These are phyloP conservation scores for Eonycteris spelaea DNA, from an alignment of 2,113 vertebrate genomes.

Conservation along the genomic window DNA sequence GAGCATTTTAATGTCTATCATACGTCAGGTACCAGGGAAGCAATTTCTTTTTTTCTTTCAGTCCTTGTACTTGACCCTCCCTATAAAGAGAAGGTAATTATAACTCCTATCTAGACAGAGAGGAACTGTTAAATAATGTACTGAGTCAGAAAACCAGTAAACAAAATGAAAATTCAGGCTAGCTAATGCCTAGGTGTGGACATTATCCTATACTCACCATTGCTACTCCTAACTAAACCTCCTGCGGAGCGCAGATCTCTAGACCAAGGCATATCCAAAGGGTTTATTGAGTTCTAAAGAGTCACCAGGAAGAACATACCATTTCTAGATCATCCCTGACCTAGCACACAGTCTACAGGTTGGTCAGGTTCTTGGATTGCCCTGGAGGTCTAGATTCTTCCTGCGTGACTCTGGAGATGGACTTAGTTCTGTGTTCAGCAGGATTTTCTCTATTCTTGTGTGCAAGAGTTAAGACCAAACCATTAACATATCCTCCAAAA, in stretches of 20 bases:
- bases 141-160: neutral
- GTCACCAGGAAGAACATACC: neutral
- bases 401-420: neutral
- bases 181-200: neutral
- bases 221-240: neutral
- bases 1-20: neutral
- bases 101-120: neutral
- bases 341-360: neutral
- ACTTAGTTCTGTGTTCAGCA: neutral
- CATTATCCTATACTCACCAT: neutral
- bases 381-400: neutral
- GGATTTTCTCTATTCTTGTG: neutral
- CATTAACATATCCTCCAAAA: neutral
- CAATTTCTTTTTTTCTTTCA: conserved; percentile 8
- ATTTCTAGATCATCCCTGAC: neutral
- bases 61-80: neutral
- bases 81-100: neutral
- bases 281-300: neutral
- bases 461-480: neutral
- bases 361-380: neutral
- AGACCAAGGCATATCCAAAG: neutral
- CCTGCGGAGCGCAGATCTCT: neutral
- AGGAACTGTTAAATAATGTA: neutral
- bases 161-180: neutral
- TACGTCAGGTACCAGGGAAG: neutral